Conservation (phyloP, 2,797 vertebrate species). For the Sebastes taczanowskii region DNA sequence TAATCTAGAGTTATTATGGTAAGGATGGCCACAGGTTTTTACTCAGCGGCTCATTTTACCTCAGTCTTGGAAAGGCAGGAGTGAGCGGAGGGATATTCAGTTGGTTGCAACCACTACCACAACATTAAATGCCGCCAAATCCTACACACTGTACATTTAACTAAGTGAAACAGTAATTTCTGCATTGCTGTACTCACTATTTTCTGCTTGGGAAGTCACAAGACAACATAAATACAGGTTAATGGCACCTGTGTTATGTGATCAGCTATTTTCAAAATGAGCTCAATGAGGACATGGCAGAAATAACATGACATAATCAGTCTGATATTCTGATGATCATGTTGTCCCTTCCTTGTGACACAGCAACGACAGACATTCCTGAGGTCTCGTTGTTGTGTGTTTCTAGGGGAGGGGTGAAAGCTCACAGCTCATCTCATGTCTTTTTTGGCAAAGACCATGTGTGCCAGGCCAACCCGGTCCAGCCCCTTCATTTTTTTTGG, state of each 20-base stretch:
- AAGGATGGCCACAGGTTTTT: too few species aligned
- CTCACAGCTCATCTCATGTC: constrained; percentile 26
- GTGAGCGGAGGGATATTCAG: too few species aligned
- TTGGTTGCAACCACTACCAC: too few species aligned
- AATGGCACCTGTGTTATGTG: neutral
- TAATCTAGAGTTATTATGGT: too few species aligned
- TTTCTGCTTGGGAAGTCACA: neutral
- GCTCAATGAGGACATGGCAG: neutral
- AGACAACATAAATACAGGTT: neutral
- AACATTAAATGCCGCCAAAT: too few species aligned
- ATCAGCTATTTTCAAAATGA: neutral
- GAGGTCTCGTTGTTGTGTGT: constrained; percentile 39
- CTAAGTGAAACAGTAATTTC: neutral
- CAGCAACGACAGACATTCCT: constrained; percentile 43
- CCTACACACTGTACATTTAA: neutral
- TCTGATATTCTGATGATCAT: neutral
- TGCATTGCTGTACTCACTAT: neutral
- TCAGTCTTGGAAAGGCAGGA: too few species aligned
- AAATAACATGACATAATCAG: neutral
- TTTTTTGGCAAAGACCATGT: constrained; percentile 55
- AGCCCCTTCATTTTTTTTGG: neutral
- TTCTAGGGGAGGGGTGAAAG: constrained; percentile 27
- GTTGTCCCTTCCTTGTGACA: constrained; percentile 7
- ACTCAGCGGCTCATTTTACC: too few species aligned
- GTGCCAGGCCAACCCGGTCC: constrained; percentile 4